A percentile compares a stretch with the other conserved stretches of the same genome.
phyloP scores from a whole-genome alignment of 2,113 vertebrate species.

The Paramormyrops kingsleyae region DNA sequence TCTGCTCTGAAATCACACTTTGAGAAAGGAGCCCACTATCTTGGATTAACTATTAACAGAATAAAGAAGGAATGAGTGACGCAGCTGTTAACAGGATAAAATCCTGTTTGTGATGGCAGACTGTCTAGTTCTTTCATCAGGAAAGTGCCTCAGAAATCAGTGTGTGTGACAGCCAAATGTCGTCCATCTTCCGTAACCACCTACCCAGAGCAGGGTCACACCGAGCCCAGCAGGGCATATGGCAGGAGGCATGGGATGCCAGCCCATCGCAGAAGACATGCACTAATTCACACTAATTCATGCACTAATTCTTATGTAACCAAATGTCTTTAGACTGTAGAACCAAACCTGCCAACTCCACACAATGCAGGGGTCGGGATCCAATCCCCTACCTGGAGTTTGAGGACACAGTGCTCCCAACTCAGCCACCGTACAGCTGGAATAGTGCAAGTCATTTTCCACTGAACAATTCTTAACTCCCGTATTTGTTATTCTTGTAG shows the following conservation, averaged over 20 bases:
- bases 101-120: not conserved
- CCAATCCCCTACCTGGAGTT: no score
- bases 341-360: no score
- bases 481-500: not conserved
- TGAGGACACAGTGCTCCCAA: not conserved
- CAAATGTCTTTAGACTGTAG: no score
- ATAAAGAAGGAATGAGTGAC: not conserved
- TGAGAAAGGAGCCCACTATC: not conserved
- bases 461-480: not conserved
- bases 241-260: not conserved
- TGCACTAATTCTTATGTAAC: not conserved
- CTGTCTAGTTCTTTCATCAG: not conserved
- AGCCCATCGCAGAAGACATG: not conserved
- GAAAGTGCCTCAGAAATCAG: not conserved
- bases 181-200: not conserved
- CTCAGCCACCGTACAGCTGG: not conserved
- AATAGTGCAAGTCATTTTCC: not conserved
- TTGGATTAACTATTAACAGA: not conserved
- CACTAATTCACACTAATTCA: no score
- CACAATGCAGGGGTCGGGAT: no score
- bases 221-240: not conserved
- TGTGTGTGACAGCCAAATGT: not conserved
- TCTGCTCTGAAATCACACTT: not conserved
- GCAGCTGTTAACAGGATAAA: not conserved
- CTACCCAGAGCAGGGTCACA: not conserved